Conservation (phyloP, 2,113 vertebrate species). For the Cryptomyrus ogoouensis region DNA sequence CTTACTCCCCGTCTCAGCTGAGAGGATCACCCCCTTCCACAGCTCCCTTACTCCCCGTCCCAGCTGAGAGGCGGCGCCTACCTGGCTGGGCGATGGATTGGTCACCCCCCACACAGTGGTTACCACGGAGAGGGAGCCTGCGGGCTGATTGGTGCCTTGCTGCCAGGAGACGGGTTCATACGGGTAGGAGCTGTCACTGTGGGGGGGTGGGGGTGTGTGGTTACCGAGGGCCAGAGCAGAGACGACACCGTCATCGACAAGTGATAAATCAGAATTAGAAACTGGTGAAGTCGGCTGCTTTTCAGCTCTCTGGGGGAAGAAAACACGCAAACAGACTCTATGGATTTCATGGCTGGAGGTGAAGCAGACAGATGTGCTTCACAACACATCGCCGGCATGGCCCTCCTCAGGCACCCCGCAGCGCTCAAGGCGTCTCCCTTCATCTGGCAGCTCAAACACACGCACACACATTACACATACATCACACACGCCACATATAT, state of each 20-base stretch:
- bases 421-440: not conserved
- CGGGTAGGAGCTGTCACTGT: constrained; percentile 55
- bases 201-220: not conserved
- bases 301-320: not conserved
- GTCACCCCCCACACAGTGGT: constrained; percentile 91
- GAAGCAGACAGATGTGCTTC: not conserved
- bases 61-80: constrained; percentile 44
- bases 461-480: not conserved
- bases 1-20: not conserved
- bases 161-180: constrained; percentile 67
- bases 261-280: not conserved
- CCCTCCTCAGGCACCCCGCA: not conserved
- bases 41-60: not conserved
- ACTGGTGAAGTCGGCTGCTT: not conserved
- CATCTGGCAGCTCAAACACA: not conserved
- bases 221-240: not conserved
- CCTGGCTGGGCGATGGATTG: constrained; percentile 85
- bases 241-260: too few species aligned
- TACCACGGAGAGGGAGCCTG: constrained; percentile 87
- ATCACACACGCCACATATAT: not conserved
- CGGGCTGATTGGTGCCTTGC: constrained; percentile 76
- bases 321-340: not conserved
- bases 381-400: not conserved
- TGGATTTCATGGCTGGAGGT: not conserved
- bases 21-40: not conserved